Conservation (phyloP, 2,797 vertebrate species). For the Acrocephalus scirpaceus region DNA sequence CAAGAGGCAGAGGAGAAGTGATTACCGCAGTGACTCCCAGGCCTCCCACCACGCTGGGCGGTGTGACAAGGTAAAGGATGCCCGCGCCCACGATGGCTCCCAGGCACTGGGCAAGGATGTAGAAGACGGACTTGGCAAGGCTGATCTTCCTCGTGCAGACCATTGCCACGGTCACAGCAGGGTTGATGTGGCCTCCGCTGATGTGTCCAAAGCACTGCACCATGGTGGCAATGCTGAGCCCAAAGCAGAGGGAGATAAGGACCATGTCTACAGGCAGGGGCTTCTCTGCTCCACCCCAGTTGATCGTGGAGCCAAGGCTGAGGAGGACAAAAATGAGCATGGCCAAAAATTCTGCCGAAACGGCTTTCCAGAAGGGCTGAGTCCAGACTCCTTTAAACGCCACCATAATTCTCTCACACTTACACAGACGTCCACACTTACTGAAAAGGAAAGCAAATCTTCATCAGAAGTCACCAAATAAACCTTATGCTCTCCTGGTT, state of each 20-base stretch:
- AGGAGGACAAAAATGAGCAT: conserved; percentile 93
- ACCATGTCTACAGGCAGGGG: conserved; percentile 87
- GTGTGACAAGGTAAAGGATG: conserved; percentile 89
- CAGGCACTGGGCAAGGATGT: conserved; percentile 90
- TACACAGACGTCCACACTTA: conserved; percentile 85
- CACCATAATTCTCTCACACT: conserved; percentile 84
- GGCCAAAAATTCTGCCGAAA: conserved; percentile 91
- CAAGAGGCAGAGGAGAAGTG: neutral
- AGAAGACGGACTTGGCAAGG: conserved; percentile 91
- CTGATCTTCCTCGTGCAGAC: conserved; percentile 90
- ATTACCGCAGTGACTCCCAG: conserved; percentile 89
- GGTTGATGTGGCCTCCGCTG: conserved; percentile 95
- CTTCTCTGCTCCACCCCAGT: conserved; percentile 85
- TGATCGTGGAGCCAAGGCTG: conserved; percentile 91
- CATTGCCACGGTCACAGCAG: conserved; percentile 92
- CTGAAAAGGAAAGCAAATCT: conserved; percentile 74
- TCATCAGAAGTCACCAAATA: conserved; percentile 1
- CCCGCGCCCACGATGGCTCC: conserved; percentile 88
- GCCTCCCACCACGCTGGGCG: conserved; percentile 80
- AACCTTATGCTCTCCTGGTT: neutral
- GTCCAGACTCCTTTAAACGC: conserved; percentile 97
- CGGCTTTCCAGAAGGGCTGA: conserved; percentile 93
- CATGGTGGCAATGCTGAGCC: conserved; percentile 94
- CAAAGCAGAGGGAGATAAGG: conserved; percentile 94
- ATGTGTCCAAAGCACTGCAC: conserved; percentile 95